Evolutionary conservation across 2,888 invertebrate genomes (phyloP).

Genomic region (Drosophila mulleri): DNA sequence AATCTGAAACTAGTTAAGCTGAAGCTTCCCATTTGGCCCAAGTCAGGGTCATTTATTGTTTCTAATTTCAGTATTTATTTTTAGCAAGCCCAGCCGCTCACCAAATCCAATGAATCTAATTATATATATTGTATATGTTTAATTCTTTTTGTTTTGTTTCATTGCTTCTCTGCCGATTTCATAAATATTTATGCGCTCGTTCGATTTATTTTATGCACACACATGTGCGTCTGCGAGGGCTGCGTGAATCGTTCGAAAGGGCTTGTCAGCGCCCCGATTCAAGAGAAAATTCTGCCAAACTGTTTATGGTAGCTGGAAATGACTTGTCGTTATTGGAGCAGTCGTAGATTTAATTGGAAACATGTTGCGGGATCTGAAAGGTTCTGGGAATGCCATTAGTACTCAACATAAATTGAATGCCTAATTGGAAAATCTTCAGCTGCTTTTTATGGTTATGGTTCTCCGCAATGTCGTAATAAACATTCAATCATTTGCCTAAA

Average conservation of each 20-base stretch:
- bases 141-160: conserved; percentile 22
- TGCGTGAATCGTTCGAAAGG: conserved; percentile 13
- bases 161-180: conserved; percentile 31
- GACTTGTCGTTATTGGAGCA: not conserved
- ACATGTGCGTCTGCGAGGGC: conserved; percentile 51
- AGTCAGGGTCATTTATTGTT: conserved; percentile 13
- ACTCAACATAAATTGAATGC: not conserved
- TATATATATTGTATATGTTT: conserved; percentile 47
- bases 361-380: not conserved
- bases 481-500: conserved; percentile 4
- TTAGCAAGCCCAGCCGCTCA: conserved; percentile 34
- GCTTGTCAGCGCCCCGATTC: conserved; percentile 1
- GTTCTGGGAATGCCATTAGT: conserved; percentile 12
- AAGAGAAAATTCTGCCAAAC: conserved; percentile 2
- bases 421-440: not conserved
- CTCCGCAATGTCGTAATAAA: not conserved
- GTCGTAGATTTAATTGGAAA: not conserved
- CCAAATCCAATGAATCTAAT: conserved; percentile 40
- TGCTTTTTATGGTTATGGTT: not conserved
- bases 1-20: conserved; percentile 9
- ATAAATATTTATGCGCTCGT: conserved; percentile 67
- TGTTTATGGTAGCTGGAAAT: conserved; percentile 16
- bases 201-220: conserved; percentile 58
- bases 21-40: conserved; percentile 8
- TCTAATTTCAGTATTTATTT: conserved; percentile 39